Evolutionary conservation across 2,888 invertebrate species (phyloP), one percentile per base, ranked within the genome.

Genomic region (Cephus pulcher): DNA sequence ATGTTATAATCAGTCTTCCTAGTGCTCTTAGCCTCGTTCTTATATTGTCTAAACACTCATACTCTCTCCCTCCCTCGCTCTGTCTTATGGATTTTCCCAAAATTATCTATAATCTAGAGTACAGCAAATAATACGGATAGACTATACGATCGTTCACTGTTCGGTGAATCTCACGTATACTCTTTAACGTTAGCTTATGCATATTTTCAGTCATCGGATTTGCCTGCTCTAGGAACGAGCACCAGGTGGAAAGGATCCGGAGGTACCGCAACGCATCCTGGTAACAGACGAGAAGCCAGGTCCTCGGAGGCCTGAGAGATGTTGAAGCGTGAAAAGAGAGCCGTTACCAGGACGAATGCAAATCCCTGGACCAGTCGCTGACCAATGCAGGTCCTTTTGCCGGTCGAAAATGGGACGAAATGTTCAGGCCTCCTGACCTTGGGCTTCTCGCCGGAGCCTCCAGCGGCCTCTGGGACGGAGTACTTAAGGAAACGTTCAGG

Each of bases 341-440:
- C 95, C 0, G 96, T 95, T 73, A 96, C 92, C 89, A 96, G 93
- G 0, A 96, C 94, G 86, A 96, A 96, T 75, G 95, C 94, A 92
- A 96, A 96, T 1, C 95, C 95, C 30, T 95, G 95, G 0, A 97
- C 96, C 74, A 97, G 91, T 69, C 95, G 95, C 86, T 97, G 96
- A 0, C 97, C 97, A 79, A 97, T 96, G 88, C 97, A 97, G 0
- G 97, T 96, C n/a, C 97, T 92, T 87, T 95, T 96, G 11, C 97
- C 97, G 73, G 96, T 96, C 88, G 97, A 96, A 91, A 97, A 97
- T 0, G 97, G 97, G 15, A 97, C 92, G 88, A 97, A 97, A 88
- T 96, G 95, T 0, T 96, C 93, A 0, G 94, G 95, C 86, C 94
- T 94, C 32, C 91, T 88, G 23, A 94, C 91, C 93, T 94, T 0